These are phyloP conservation scores for Amazona ochrocephala DNA, from an alignment of 2,797 vertebrate species.

Conservation along the genomic window DNA sequence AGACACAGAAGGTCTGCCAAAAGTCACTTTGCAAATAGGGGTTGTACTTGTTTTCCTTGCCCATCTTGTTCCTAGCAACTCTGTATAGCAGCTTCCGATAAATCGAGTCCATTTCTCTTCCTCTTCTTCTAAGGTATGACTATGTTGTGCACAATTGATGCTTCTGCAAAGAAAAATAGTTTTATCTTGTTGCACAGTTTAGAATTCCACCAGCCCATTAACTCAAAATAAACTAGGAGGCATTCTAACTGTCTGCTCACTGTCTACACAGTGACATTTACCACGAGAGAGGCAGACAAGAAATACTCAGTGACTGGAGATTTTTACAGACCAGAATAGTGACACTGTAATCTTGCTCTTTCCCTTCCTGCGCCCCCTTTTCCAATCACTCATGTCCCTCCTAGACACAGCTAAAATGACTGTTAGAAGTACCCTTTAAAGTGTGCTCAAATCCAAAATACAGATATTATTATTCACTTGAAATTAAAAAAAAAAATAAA, in stretches of 20 bases:
- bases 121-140: background rate
- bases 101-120: background rate
- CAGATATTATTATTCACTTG: background rate
- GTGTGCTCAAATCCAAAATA: background rate
- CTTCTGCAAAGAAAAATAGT: slow-evolving; percentile 12
- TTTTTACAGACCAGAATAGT: slow-evolving; percentile 36
- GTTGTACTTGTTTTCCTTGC: background rate
- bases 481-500: background rate
- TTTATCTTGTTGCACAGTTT: slow-evolving; percentile 23
- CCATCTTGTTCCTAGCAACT: background rate
- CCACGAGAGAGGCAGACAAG: slow-evolving; percentile 16
- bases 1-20: background rate
- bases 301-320: slow-evolving; percentile 7
- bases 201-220: slow-evolving; percentile 8
- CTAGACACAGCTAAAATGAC: background rate
- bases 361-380: background rate
- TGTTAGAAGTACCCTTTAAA: background rate
- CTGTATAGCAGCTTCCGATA: background rate
- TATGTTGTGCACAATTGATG: background rate
- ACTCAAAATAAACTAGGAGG: slow-evolving; percentile 53
- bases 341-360: slow-evolving; percentile 6
- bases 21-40: background rate
- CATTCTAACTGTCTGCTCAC: slow-evolving; percentile 36
- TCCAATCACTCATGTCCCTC: background rate
- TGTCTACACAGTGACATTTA: slow-evolving; percentile 46